Base-by-base conservation (phyloP, 1,140 invertebrate genomes). In the Piezodorus guildinii region DNA sequence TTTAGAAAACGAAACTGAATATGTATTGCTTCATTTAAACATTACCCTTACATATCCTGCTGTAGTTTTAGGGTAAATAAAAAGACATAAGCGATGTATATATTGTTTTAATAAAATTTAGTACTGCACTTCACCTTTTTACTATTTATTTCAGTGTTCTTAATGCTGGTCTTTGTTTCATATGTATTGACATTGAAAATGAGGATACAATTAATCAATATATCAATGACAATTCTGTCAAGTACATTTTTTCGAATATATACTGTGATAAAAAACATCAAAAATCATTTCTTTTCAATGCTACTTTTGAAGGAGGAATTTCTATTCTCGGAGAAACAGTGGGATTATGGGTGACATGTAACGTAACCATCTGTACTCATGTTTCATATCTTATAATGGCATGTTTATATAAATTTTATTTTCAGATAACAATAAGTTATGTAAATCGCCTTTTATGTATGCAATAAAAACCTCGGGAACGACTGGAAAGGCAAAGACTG, bases 401-500 rank as follows among this genome's bases (percentile, higher is more conserved):
- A 39, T 30, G 3, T 39, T 19, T 2, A 19, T 19, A 49, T n/a
- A 17, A 5, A n/a, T 19, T n/a, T n/a, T n/a, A n/a, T 30, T 49
- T 49, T 49, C 46, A 49, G 46, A 49, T 19, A n/a, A 49, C 12
- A 49, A 14, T 49, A 19, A 21, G 6, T 21, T 23, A 14, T 1
- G 8, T 25, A 8, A 58, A 5, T 12, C 15, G 8, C 34, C 39
- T n/a, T 46, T 62, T 23, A 21, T 43, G 0, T 65, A 65, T 60
- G 27, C 56, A 1, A 60, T 60, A 5, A 43, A 44, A 39, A 60
- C 63, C 25, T 65, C 63, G 3, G 63, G 63, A 10, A 30, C 63
- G 1, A 65, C 63, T 3, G 63, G 63, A 17, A 25, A n/a, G 16
- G 34, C 63, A 17, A 65, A 65, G 49, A 30, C 39, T 23, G 43